Evolutionary conservation across 64 coral and sea anemone genomes (phyloP), one percentile per base, ranked within the genome.

Genomic region (Stylophora pistillata): DNA sequence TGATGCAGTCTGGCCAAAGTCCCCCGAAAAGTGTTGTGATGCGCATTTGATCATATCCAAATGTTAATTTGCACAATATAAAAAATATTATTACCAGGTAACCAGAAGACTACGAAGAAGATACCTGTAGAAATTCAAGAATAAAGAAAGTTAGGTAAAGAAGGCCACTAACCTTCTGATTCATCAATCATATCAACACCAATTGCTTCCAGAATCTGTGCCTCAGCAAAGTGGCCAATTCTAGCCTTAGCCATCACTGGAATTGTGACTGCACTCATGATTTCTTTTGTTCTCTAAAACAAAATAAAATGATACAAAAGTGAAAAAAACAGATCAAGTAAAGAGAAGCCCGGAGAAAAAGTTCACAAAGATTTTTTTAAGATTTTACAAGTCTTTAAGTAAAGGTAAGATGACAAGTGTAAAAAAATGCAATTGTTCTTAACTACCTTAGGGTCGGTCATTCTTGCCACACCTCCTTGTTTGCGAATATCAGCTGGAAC

Each of bases 101-200:
- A 4, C 30, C 20, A 27, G 28, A 9, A 23, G 30, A 60, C 12
- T 23, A 60, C 58, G 18, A n/a, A n/a, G n/a, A n/a, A 23, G 41
- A 52, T 23, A 15, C 14, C 4, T 15, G 60, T 3, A 17, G 27
- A 70, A 70, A 70, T 70, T n/a, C 20, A 13, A 53, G 13, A n/a
- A 13, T 29, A 78, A 0, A 13, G 56, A 78, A 0, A 13, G 56
- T 56, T 78, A 16, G 23, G 23, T 72, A 12, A 74, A 18, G 15
- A 15, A 34, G 13, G 26, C 13, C 26, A 32, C 72, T 88, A 71
- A 98, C 96, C 96, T 93, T 98, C 96, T 76, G 93, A 95, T 30
- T 98, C 96, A 20, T 98, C 96, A 88, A 98, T 88, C 96, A 98
- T 98, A 57, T 98, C 96, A n/a, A 98, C 96, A 31, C 93, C 93